Conservation (phyloP, 2,797 vertebrate genomes). For the Sphenopsis melanotis region DNA sequence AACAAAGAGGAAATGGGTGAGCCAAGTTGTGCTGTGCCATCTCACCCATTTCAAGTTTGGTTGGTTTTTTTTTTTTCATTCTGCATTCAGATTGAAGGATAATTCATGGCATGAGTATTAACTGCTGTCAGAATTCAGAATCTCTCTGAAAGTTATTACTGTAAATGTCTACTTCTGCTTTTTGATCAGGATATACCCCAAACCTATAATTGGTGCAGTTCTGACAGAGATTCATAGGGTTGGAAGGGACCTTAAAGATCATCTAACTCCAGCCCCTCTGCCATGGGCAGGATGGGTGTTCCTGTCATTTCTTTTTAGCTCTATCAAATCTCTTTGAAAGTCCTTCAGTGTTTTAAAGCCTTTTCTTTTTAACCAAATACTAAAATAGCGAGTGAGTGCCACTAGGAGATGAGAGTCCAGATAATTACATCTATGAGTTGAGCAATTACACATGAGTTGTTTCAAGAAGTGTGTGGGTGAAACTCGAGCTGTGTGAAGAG, state of each 20-base stretch:
- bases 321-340: not conserved
- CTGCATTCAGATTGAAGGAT: slow-evolving; percentile 20
- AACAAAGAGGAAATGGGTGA: slow-evolving; percentile 22
- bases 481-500: not conserved
- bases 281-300: not conserved
- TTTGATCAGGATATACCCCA: not conserved
- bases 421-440: not conserved
- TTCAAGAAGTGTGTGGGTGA: not conserved
- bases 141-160: not conserved
- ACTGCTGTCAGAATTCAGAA: not conserved
- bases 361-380: not conserved
- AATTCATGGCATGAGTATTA: not conserved
- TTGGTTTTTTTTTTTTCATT: not conserved
- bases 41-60: not conserved
- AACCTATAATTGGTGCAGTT: not conserved
- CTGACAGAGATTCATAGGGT: not conserved
- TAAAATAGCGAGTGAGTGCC: not conserved
- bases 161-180: not conserved
- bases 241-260: not conserved
- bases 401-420: not conserved
- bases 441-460: not conserved
- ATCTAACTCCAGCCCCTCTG: not conserved
- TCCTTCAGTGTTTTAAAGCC: not conserved
- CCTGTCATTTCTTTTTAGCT: not conserved
- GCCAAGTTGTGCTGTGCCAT: not conserved